A percentile compares a stretch with the other conserved stretches of the same genome.
phyloP scores from a whole-genome alignment of 2,797 vertebrate species.

The Syndactyla subalaris region DNA sequence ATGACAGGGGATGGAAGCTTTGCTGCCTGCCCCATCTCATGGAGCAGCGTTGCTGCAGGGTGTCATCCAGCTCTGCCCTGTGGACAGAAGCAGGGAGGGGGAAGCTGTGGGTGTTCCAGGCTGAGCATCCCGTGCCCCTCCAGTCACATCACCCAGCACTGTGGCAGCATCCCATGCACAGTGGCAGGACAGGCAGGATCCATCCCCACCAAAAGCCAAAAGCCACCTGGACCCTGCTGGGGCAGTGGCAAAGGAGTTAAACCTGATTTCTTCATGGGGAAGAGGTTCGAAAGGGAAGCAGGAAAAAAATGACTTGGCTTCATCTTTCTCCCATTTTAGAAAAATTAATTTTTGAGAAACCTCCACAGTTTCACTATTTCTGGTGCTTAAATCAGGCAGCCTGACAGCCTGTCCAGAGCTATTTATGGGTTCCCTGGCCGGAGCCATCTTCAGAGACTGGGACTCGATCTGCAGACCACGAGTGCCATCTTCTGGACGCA shows the following conservation, averaged over 20 bases:
- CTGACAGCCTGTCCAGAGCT: slow-evolving; percentile 21
- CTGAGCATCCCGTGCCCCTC: neutral
- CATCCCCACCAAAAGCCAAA: neutral
- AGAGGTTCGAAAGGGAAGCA: neutral
- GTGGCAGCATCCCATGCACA: neutral
- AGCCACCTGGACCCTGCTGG: neutral
- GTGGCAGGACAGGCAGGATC: neutral
- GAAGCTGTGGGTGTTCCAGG: neutral
- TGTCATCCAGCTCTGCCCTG: neutral
- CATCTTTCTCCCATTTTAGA: slow-evolving; percentile 61
- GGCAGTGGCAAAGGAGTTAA: neutral
- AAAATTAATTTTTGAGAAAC: slow-evolving; percentile 65
- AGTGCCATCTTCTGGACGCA: slow-evolving; percentile 64
- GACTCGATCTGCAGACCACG: slow-evolving; percentile 22
- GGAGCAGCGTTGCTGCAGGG: accelerated
- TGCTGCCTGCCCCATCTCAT: neutral
- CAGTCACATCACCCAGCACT: neutral
- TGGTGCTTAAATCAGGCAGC: slow-evolving; percentile 52
- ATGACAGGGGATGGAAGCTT: neutral
- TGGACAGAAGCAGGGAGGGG: accelerated
- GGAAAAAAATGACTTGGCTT: slow-evolving; percentile 27
- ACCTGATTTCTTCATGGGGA: neutral
- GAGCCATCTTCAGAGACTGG: neutral
- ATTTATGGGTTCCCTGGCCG: slow-evolving; percentile 8
- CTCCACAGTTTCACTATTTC: slow-evolving; percentile 50